Percentiles rank a stretch among this genome's conserved stretches.
Evolutionary conservation across 2,888 invertebrate species (phyloP).

Genomic region (Anoplius nigerrimus): DNA sequence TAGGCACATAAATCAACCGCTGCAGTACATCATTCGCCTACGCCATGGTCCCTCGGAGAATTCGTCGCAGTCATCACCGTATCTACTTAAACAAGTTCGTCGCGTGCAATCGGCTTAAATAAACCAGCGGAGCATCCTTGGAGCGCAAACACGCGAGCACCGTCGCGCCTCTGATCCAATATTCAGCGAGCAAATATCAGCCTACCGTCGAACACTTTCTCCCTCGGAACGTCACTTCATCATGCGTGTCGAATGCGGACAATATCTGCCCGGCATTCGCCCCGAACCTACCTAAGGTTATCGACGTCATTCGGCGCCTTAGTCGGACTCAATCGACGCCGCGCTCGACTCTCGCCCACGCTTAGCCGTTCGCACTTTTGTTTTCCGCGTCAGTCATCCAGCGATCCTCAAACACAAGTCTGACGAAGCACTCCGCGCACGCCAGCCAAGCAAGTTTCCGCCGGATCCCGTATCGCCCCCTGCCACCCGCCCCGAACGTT

Average conservation of each 20-base stretch:
- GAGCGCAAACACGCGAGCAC: no score
- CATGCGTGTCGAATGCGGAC: conserved; percentile 19
- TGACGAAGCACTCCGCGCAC: background rate
- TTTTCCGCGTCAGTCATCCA: conserved; percentile 51
- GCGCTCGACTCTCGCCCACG: conserved; percentile 26
- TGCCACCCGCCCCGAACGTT: conserved; percentile 25
- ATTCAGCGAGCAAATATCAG: no score
- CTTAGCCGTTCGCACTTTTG: conserved; percentile 29
- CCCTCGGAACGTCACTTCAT: no score
- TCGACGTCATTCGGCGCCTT: conserved; percentile 26
- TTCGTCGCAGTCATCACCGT: no score
- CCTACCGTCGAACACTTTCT: no score
- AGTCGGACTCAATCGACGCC: conserved; percentile 17
- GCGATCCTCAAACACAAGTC: conserved; percentile 49
- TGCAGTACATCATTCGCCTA: no score
- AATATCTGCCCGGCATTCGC: conserved; percentile 18
- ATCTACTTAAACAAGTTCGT: no score
- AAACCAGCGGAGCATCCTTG: no score
- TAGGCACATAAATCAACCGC: no score
- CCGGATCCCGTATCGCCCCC: background rate
- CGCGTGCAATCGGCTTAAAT: no score
- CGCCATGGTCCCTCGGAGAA: no score
- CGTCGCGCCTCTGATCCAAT: no score
- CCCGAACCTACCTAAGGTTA: conserved; percentile 20
- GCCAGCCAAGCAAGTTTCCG: background rate